Percentiles rank a stretch among this genome's conserved stretches.
Evolutionary conservation across 2,797 vertebrate genomes (phyloP).

Genomic region (Lemur catta): DNA sequence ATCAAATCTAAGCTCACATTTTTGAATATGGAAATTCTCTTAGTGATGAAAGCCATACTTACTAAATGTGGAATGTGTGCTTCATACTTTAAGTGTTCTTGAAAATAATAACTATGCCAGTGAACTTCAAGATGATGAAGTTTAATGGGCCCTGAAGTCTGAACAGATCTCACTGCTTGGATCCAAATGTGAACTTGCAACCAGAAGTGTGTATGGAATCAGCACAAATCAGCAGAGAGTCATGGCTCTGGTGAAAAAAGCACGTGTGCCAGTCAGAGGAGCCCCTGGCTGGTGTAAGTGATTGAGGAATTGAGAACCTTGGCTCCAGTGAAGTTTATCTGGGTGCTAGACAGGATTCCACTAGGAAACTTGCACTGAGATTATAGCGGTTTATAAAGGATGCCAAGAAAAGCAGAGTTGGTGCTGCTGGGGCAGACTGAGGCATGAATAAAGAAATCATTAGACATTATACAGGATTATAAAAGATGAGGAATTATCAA

Average conservation of each 20-base stretch:
- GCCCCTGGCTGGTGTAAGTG: constrained; percentile 35
- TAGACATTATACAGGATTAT: constrained; percentile 51
- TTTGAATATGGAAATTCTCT: constrained; percentile 77
- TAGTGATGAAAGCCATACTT: constrained; percentile 80
- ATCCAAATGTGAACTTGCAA: constrained; percentile 67
- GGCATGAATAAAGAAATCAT: constrained; percentile 59
- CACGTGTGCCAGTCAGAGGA: constrained; percentile 66
- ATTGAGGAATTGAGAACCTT: constrained; percentile 67
- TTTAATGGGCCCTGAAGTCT: constrained; percentile 78
- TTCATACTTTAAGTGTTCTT: constrained; percentile 75
- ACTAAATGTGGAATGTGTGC: constrained; percentile 78
- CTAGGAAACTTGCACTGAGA: constrained; percentile 55
- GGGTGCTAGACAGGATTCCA: constrained; percentile 72
- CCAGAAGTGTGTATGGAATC: constrained; percentile 60
- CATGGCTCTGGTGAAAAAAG: constrained; percentile 58
- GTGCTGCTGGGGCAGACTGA: constrained; percentile 44
- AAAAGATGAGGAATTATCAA: constrained; percentile 66
- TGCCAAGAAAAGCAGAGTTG: constrained; percentile 71
- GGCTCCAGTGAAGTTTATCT: constrained; percentile 54
- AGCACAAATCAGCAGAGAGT: constrained; percentile 62
- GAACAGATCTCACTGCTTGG: constrained; percentile 73
- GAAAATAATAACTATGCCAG: constrained; percentile 75
- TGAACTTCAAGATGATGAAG: constrained; percentile 80
- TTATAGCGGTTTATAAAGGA: constrained; percentile 21
- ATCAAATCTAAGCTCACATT: constrained; percentile 74